A percentile compares a stretch with the other conserved stretches of the same genome.
Evolutionary conservation across 2,888 invertebrate genomes (phyloP).

Genomic region (Spodoptera exigua): DNA sequence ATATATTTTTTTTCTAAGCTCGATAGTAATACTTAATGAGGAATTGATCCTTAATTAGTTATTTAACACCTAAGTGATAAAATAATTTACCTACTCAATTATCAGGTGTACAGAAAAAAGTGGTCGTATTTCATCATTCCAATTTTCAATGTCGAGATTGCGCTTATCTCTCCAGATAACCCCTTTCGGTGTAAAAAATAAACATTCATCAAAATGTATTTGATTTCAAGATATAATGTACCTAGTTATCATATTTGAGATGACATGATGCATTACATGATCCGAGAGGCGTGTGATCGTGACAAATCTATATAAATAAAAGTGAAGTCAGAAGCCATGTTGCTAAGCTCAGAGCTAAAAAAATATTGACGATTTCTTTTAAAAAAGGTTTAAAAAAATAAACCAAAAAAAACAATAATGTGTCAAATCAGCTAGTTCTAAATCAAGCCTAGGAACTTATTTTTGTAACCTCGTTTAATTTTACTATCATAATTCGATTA

Average conservation of each 20-base stretch:
- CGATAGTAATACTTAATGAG: neutral
- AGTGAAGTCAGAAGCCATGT: no score
- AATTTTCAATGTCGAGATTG: conserved; percentile 20
- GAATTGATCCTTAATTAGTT: neutral
- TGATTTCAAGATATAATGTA: conserved; percentile 18
- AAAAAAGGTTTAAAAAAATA: no score
- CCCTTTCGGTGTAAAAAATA: conserved; percentile 16
- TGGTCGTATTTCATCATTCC: conserved; percentile 35
- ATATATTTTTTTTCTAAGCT: no score
- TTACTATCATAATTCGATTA: no score
- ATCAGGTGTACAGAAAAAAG: conserved; percentile 13
- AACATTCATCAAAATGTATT: conserved; percentile 30
- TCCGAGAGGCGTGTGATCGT: no score
- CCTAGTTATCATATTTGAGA: conserved; percentile 6
- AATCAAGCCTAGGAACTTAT: no score
- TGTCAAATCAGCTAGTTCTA: no score
- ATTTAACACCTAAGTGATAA: neutral
- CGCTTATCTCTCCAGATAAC: conserved; percentile 36
- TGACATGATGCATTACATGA: conserved; percentile 1
- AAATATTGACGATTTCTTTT: no score
- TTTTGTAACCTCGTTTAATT: no score
- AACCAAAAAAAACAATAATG: no score
- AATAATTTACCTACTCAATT: neutral
- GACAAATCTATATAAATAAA: no score
- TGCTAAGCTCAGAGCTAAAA: no score